Conservation (phyloP, 1,140 invertebrate genomes). For the Zaprionus capensis region DNA sequence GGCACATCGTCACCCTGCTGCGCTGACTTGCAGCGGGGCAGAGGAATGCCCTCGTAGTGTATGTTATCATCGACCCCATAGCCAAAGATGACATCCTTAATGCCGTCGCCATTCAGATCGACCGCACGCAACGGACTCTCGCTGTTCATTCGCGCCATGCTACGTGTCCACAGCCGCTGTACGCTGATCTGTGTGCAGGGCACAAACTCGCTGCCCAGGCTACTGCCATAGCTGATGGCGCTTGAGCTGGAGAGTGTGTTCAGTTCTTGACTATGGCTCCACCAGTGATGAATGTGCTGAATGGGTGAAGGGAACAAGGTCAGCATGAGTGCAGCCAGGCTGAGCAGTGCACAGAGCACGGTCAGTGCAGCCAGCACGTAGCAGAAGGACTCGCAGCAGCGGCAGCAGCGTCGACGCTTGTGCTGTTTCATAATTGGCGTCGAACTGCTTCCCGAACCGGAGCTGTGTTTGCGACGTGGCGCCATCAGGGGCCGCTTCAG, state of each 20-base stretch:
- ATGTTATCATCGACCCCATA: constrained; percentile 88
- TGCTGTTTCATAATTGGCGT: constrained; percentile 85
- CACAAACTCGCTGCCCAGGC: constrained; percentile 84
- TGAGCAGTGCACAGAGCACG: constrained; percentile 86
- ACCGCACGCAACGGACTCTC: constrained; percentile 90
- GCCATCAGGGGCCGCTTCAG: constrained; percentile 91
- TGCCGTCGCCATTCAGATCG: constrained; percentile 90
- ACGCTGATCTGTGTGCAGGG: constrained; percentile 89
- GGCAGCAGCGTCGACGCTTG: constrained; percentile 85
- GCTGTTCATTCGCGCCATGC: constrained; percentile 90
- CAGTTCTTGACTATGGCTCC: constrained; percentile 66
- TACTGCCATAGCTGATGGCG: constrained; percentile 54
- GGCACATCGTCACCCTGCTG: constrained; percentile 84
- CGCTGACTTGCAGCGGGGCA: constrained; percentile 77
- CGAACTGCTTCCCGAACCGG: constrained; percentile 73
- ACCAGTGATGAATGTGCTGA: constrained; percentile 87
- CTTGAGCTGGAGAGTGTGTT: constrained; percentile 16
- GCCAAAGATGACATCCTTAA: constrained; percentile 91
- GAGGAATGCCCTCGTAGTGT: constrained; percentile 72
- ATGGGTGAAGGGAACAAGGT: constrained; percentile 88
- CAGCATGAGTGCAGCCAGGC: constrained; percentile 87
- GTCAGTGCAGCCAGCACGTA: constrained; percentile 87
- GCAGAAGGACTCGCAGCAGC: constrained; percentile 87
- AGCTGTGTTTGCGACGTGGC: constrained; percentile 86
- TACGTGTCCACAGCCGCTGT: constrained; percentile 89